These are phyloP conservation scores for Herminia tarsipennalis DNA, from an alignment of 2,888 invertebrate species.

Conservation along the genomic window DNA sequence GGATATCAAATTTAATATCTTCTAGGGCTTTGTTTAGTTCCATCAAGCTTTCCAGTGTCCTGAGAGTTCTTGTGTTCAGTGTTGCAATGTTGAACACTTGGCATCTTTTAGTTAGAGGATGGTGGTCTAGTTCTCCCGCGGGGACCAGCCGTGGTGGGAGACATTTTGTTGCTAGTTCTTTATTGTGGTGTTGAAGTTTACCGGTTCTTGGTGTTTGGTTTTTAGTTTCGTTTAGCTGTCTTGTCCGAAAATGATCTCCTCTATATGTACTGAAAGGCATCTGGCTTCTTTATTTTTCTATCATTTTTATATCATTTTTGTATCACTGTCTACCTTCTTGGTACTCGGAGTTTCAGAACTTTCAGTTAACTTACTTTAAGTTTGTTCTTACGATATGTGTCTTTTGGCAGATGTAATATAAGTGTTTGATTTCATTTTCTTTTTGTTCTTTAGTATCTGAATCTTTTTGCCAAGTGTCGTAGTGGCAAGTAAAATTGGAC, in stretches of 20 bases:
- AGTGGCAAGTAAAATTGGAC: no score
- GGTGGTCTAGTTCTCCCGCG: constrained; percentile 4
- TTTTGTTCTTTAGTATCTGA: neutral
- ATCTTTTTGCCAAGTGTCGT: no score
- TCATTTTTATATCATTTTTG: neutral
- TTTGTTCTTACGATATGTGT: neutral
- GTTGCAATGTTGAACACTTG: no score
- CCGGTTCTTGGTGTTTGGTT: neutral
- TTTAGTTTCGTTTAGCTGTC: neutral
- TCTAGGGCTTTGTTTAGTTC: no score
- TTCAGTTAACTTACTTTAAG: neutral
- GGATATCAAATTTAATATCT: no score
- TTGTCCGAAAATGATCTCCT: neutral
- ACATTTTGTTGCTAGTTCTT: neutral
- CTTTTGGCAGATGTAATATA: neutral
- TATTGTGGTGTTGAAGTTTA: neutral
- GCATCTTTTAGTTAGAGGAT: constrained; percentile 1
- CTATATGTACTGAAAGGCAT: no score
- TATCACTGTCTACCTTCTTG: no score
- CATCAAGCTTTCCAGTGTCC: no score
- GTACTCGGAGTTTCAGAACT: no score
- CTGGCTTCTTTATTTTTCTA: neutral
- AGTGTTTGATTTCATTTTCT: neutral
- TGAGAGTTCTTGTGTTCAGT: no score
- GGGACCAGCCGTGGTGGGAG: constrained; percentile 1